Conservation (phyloP, 2,113 vertebrate species). For the Scartelaos histophorus region DNA sequence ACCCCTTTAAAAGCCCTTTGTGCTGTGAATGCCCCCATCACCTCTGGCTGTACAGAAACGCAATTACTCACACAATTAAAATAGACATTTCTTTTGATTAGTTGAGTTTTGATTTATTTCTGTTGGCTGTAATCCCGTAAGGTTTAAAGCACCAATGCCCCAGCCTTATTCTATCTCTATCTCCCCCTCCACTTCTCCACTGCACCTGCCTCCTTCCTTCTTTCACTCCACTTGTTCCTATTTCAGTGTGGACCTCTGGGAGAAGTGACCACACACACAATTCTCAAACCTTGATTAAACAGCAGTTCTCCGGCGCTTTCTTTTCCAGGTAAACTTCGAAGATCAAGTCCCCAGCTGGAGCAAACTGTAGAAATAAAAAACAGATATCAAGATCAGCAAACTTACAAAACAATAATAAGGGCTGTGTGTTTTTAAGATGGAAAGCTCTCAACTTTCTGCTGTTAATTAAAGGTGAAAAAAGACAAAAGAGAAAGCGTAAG, state of each 20-base stretch:
- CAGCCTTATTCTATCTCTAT: slow-evolving; percentile 53
- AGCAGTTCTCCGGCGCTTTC: slow-evolving; percentile 87
- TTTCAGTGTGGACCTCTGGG: slow-evolving; percentile 22
- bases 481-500: neutral
- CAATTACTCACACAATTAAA: slow-evolving; percentile 76
- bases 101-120: slow-evolving; percentile 69
- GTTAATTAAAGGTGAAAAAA: neutral
- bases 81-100: slow-evolving; percentile 72
- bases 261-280: slow-evolving; percentile 12
- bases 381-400: slow-evolving; percentile 18
- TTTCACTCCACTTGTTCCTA: slow-evolving; percentile 2
- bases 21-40: slow-evolving; percentile 41
- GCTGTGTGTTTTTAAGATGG: neutral
- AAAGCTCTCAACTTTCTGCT: neutral
- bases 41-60: slow-evolving; percentile 51
- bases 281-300: slow-evolving; percentile 85
- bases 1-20: slow-evolving; percentile 29
- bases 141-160: slow-evolving; percentile 58
- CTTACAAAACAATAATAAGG: slow-evolving; percentile 23
- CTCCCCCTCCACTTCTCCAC: slow-evolving; percentile 26
- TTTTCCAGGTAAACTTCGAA: slow-evolving; percentile 95
- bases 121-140: slow-evolving; percentile 57
- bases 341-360: slow-evolving; percentile 92
- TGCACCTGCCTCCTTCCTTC: slow-evolving; percentile 14
- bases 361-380: slow-evolving; percentile 78